Evolutionary conservation across 1,140 invertebrate species (phyloP).

Genomic region (Popillia japonica): DNA sequence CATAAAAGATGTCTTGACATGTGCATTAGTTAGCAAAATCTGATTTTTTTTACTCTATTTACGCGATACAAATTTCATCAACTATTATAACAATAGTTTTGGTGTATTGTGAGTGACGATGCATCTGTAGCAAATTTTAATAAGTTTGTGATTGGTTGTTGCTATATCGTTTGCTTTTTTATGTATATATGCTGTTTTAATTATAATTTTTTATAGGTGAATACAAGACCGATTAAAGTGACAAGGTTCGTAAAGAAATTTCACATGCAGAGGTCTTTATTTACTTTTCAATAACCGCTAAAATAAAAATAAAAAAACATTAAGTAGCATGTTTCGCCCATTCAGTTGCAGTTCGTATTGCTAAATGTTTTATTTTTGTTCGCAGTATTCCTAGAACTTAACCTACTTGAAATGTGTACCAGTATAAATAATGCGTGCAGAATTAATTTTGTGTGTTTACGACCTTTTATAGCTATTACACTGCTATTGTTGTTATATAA

Average conservation of each 20-base stretch:
- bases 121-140: no score
- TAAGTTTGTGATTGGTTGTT: no score
- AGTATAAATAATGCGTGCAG: neutral
- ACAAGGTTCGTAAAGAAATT: conserved; percentile 44
- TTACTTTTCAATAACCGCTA: conserved; percentile 16
- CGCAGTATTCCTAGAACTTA: conserved; percentile 11
- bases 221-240: conserved; percentile 43
- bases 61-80: no score
- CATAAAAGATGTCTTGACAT: no score
- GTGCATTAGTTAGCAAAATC: no score
- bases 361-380: conserved; percentile 26
- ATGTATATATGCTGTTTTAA: neutral
- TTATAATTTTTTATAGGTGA: conserved; percentile 44
- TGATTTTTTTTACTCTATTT: no score
- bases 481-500: neutral
- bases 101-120: no score
- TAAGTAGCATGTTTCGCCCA: neutral
- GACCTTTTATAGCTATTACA: neutral
- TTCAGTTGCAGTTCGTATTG: neutral
- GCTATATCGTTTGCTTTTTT: neutral
- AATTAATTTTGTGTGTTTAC: conserved; percentile 8
- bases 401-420: conserved; percentile 3
- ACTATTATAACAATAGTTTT: no score
- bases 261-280: conserved; percentile 26
- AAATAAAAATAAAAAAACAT: conserved; percentile 22